Evolutionary conservation across 2,888 invertebrate genomes (phyloP).

Genomic region (Andrena praecox): DNA sequence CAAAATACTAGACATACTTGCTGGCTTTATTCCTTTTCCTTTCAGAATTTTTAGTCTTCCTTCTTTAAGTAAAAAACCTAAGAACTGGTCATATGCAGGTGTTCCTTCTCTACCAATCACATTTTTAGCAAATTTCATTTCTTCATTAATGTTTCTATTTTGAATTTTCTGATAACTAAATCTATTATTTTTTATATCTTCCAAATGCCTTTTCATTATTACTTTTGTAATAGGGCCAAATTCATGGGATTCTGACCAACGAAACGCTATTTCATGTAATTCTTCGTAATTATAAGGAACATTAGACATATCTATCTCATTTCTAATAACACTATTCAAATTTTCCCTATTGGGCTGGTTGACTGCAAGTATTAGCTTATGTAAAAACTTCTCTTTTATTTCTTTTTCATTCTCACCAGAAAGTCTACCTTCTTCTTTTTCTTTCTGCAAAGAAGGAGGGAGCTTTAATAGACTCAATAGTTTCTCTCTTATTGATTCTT

Average conservation of each 20-base stretch:
- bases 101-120: not conserved
- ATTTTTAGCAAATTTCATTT: not conserved
- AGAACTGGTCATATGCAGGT: not conserved
- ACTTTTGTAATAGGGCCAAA: slow-evolving; percentile 65
- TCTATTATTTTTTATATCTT: too few species aligned
- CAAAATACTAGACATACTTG: not conserved
- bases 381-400: slow-evolving; percentile 21
- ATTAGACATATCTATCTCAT: too few species aligned
- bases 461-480: slow-evolving; percentile 15
- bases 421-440: slow-evolving; percentile 7
- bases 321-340: too few species aligned
- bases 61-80: not conserved
- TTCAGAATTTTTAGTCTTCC: not conserved
- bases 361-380: slow-evolving; percentile 10
- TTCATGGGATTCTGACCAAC: slow-evolving; percentile 76
- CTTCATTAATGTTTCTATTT: slow-evolving; percentile 49
- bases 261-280: slow-evolving; percentile 75
- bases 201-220: slow-evolving; percentile 63
- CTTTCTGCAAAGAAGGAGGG: slow-evolving; percentile 1
- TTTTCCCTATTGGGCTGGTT: too few species aligned
- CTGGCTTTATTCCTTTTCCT: not conserved
- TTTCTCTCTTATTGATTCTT: not conserved
- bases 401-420: slow-evolving; percentile 2
- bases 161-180: slow-evolving; percentile 32
- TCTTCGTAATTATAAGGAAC: slow-evolving; percentile 30